A percentile compares a stretch with the other conserved stretches of the same genome.
phyloP scores from a whole-genome alignment of 2,888 invertebrate genomes.

The Andricus curvator region DNA sequence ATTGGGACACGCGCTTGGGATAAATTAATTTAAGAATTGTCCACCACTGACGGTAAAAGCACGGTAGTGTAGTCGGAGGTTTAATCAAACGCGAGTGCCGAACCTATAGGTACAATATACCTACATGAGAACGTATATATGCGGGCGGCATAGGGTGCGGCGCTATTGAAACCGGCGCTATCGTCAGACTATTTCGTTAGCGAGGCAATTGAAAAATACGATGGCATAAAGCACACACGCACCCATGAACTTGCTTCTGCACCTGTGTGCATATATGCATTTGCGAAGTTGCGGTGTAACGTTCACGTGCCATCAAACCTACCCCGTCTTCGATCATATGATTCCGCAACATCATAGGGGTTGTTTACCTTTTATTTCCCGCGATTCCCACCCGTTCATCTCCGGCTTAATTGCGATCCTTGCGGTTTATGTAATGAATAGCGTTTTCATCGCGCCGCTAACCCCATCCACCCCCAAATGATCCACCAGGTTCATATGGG shows the following conservation, averaged over 20 bases:
- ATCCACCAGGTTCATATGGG: neutral
- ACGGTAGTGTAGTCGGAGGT: conserved; percentile 47
- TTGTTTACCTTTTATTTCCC: conserved; percentile 11
- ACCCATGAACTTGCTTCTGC: conserved; percentile 30
- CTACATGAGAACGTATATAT: conserved; percentile 41
- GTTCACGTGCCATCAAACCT: neutral
- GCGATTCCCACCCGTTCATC: conserved; percentile 23
- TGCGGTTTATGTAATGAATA: conserved; percentile 48
- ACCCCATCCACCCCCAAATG: neutral
- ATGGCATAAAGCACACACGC: conserved; percentile 58
- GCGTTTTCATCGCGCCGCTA: conserved; percentile 13
- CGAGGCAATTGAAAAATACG: conserved; percentile 68
- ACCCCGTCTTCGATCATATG: neutral
- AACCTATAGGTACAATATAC: conserved; percentile 43
- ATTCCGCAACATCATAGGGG: neutral
- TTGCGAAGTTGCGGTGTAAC: neutral
- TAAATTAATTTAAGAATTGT: conserved; percentile 25
- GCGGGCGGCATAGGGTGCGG: conserved; percentile 51
- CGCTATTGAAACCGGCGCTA: conserved; percentile 59
- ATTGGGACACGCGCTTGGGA: neutral
- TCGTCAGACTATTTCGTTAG: conserved; percentile 65
- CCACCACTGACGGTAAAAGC: conserved; percentile 25
- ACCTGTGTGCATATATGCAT: neutral
- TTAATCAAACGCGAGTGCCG: conserved; percentile 63
- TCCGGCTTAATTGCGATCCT: conserved; percentile 47